Evolutionary conservation across 2,797 vertebrate genomes (phyloP), one percentile per base, ranked within the genome.

Genomic region (Clarias fuscus): DNA sequence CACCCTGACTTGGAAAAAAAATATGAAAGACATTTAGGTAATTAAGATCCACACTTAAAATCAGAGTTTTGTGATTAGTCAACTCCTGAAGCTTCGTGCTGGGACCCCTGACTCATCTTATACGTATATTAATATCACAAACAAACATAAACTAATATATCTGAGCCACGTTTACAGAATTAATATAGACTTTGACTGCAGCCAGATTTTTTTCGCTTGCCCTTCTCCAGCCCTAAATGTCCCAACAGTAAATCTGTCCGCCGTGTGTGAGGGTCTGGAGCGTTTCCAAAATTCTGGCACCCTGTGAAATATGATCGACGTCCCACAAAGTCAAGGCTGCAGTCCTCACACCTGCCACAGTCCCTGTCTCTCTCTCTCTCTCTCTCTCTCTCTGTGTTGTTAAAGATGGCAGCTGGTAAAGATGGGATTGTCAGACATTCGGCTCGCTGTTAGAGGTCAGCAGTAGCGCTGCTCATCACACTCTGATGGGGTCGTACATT

Each of bases 291-390:
- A 59, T 83, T 76, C 77, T 88, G 76, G 77, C 80, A 61, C 59
- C 33, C 53, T 61, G 78, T 87, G 87, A 89, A 88, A 89, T 43
- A 37, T 30, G 82, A 88, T 70, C 58, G 22, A 65, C 71, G 82
- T 80, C 65, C 53, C 73, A 37, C 64, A 76, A 58, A 83, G 27
- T 83, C 67, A 81, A 40, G 37, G 64, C 37, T 15, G 5, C 27
- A 72, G 79, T 40, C 33, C 65, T 67, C 53, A 64, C 84, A 4
- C 1, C 27, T 58, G 27, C 43, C 20, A 33, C 24, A 1, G 10
- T 48, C 43, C 8, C 43, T 48, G 1, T 48, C 43, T 48, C 43
- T 48, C 43, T 48, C 43, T 48, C 43, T 48, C 43, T 48, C 8
- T 48, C 43, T 43, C 43, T 48, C 40, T 67, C 61, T 1, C 43